Base-by-base conservation (phyloP, 2,888 invertebrate species). In the Kryphioiulus occultus region DNA sequence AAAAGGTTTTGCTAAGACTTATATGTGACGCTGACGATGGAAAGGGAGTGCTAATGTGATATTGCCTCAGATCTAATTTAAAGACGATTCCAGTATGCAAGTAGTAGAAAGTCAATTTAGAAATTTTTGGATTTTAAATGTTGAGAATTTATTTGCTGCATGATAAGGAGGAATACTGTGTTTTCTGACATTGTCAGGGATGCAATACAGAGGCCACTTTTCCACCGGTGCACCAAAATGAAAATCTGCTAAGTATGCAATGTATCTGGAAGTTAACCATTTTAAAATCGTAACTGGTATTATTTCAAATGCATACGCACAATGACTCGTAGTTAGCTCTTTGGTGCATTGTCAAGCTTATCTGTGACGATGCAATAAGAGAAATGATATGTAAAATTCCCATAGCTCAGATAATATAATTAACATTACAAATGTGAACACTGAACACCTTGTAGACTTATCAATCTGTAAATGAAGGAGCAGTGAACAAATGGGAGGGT, bases 31-130 rank as follows among this genome's bases (percentile, higher is more conserved):
- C 42, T 59, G 59, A 59, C n/a, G 59, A 59, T 22, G 59, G 59
- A 22, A 59, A n/a, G 7, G 59, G n/a, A 59, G 59, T 59, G 59
- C 59, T 59, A 59, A 59, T 59, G 59, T 59, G 59, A 59, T 59
- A 59, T 59, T 59, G 19, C 42, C 44, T 35, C 44, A 44, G 42
- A 85, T 85, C 44, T 85, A 42, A 85, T 85, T 30, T 85, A 85
- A 83, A 83, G n/a, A 83, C 32, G 35, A 44, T 42, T 44, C 85
- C 42, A 85, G 44, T 22, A 85, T 85, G 85, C 42, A 12, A 85
- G 22, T 85, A 35, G 44, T 44, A 4, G 59, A 59, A 59, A 59
- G 22, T n/a, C n/a, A 59, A 59, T 59, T 5, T 59, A 59, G 59
- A 19, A 15, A 86, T 86, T 59, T 53, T 82, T 12, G 87, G 30